Percentiles rank a stretch among this genome's conserved stretches.
These are phyloP conservation scores for Eupithecia inturbata DNA, from an alignment of 2,888 invertebrate species.

Conservation along the genomic window DNA sequence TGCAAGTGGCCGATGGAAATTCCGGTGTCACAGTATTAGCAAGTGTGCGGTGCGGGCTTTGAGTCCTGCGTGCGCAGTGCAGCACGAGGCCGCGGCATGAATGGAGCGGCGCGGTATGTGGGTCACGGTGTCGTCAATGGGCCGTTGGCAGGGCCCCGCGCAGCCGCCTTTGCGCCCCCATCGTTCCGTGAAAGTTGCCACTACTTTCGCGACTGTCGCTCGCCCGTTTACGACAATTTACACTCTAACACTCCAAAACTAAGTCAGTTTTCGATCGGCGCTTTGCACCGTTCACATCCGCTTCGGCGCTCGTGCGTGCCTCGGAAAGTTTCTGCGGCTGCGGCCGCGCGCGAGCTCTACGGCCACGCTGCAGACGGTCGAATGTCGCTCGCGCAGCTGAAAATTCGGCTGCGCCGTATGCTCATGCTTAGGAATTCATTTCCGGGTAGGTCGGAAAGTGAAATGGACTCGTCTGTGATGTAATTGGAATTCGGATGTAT, in stretches of 20 bases:
- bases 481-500: conserved; percentile 84
- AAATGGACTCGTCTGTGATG: conserved; percentile 84
- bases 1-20: conserved; percentile 77
- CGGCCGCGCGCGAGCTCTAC: conserved; percentile 58
- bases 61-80: conserved; percentile 68
- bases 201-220: conserved; percentile 81
- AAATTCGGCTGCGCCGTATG: conserved; percentile 80
- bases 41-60: conserved; percentile 63
- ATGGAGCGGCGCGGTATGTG: conserved; percentile 79
- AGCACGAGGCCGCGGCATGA: conserved; percentile 78
- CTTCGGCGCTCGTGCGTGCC: conserved; percentile 75
- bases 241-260: conserved; percentile 73
- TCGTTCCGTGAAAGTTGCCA: conserved; percentile 81
- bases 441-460: conserved; percentile 85
- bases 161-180: conserved; percentile 77
- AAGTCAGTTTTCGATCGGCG: conserved; percentile 73
- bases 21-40: conserved; percentile 68
- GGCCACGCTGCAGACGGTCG: conserved; percentile 56
- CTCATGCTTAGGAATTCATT: conserved; percentile 83
- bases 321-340: conserved; percentile 64
- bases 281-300: conserved; percentile 78
- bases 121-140: conserved; percentile 84
- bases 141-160: conserved; percentile 74
- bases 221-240: conserved; percentile 64
- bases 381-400: conserved; percentile 55